Base-by-base conservation (phyloP, 2,797 vertebrate species). In the Oreochromis mossambicus region DNA sequence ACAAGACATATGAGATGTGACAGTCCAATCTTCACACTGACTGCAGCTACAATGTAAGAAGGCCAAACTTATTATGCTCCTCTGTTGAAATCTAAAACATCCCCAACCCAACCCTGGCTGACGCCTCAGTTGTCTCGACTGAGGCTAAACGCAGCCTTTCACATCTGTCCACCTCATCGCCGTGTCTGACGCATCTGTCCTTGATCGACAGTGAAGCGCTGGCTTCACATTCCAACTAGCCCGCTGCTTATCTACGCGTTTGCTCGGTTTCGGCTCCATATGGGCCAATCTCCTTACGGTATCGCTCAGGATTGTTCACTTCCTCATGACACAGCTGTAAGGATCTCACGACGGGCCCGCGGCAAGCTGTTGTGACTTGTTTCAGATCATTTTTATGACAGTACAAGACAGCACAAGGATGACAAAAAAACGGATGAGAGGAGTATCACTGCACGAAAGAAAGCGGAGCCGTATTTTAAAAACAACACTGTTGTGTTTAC, bases 341-440 rank as follows among this genome's bases (percentile, higher is more conserved):
- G 24, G 10, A 32, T 48, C 6, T 32, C 43, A 17, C 4, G 17
- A 50, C 11, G 15, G 54, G 70, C 78, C 76, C 0, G 24, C 50
- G 6, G 83, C 80, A 58, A 85, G 80, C 68, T 77, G 81, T 29
- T 77, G 75, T 12, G 68, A 77, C 56, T 76, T 19, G 63, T 76
- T 77, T 82, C 54, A 52, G 63, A 84, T 84, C 13, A 55, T 83
- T 87, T 91, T 86, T 77, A 77, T 15, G 82, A 80, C 79, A 66
- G 24, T n/a, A 73, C 15, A 26, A 84, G 79, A 82, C 73, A 43
- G 63, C 34, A 32, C 8, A 21, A 55, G 19, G 70, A 78, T 19
- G 6, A 66, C 11, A 13, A 32, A 82, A 82, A 61, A 77, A 77
- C 5, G 24, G 54, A 81, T 68, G 58, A 83, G 15, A 77, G 32